Conservation (phyloP, 2,888 invertebrate species). For the Cybosia mesomella region DNA sequence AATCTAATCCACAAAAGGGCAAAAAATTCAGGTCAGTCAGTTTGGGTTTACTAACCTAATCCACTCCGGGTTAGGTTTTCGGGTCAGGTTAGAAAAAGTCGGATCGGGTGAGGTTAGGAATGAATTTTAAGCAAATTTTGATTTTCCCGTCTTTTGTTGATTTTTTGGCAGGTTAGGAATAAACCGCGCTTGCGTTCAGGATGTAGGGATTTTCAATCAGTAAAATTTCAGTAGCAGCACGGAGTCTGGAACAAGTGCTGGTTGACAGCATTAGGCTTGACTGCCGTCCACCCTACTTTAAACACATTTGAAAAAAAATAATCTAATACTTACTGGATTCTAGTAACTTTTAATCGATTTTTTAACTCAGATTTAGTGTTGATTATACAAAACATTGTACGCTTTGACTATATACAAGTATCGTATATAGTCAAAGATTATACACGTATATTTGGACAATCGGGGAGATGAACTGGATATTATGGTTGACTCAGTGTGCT, state of each 20-base stretch:
- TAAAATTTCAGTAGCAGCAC: not conserved
- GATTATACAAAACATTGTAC: not conserved
- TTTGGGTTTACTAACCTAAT: too few relatives aligned
- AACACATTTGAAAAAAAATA: not conserved
- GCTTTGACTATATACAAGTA: too few relatives aligned
- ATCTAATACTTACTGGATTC: not conserved
- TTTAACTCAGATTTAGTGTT: not conserved
- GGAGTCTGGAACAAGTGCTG: not conserved
- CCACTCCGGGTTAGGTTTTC: too few relatives aligned
- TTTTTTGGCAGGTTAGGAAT: too few relatives aligned
- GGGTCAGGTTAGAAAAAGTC: too few relatives aligned
- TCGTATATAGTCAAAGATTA: too few relatives aligned
- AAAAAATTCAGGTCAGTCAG: too few relatives aligned
- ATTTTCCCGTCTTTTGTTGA: too few relatives aligned
- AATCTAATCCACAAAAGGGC: too few relatives aligned
- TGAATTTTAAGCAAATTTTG: too few relatives aligned
- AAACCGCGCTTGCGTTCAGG: too few relatives aligned
- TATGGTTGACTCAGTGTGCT: conserved; percentile 56
- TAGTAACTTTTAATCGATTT: not conserved
- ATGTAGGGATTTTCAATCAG: not conserved
- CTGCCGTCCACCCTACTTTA: not conserved
- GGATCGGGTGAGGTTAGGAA: too few relatives aligned
- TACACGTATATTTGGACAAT: conserved; percentile 36
- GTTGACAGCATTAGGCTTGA: not conserved
- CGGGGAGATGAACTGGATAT: conserved; percentile 46